Evolutionary conservation across 2,113 vertebrate genomes (phyloP).

Genomic region (Todiramphus chloris): DNA sequence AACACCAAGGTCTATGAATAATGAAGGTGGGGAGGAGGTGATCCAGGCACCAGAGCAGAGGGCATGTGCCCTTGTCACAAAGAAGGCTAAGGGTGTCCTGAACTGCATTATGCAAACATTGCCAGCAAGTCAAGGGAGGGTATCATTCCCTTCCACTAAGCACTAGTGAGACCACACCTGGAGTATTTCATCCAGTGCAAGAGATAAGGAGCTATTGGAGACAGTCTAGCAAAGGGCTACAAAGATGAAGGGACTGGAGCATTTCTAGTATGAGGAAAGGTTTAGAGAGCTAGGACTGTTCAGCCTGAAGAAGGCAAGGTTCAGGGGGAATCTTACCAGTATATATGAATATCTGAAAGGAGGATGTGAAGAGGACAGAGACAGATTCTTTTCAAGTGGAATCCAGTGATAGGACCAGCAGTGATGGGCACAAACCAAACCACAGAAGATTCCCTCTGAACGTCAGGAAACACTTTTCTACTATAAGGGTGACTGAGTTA

Average conservation of each 20-base stretch:
- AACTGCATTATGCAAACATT: neutral
- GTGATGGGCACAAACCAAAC: no score
- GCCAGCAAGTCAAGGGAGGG: neutral
- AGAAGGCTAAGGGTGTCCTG: neutral
- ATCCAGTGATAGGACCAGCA: neutral
- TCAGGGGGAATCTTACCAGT: neutral
- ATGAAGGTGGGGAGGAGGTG: neutral
- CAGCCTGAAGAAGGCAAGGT: neutral
- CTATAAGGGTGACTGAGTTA: neutral
- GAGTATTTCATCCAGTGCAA: neutral
- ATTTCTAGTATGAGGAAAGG: neutral
- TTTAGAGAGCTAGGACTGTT: neutral
- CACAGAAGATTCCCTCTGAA: neutral
- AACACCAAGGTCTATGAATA: neutral
- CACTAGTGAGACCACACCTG: neutral
- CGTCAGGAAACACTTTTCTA: neutral
- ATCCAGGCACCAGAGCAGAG: neutral
- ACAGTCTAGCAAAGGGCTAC: neutral
- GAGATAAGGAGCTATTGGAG: neutral
- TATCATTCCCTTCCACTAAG: neutral
- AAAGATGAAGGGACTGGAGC: no score
- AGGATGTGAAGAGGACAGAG: neutral
- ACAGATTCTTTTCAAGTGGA: neutral
- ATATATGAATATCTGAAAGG: neutral
- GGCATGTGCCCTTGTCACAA: neutral